phyloP scores from a whole-genome alignment of 2,797 vertebrate species.

The Lagorchestes hirsutus region DNA sequence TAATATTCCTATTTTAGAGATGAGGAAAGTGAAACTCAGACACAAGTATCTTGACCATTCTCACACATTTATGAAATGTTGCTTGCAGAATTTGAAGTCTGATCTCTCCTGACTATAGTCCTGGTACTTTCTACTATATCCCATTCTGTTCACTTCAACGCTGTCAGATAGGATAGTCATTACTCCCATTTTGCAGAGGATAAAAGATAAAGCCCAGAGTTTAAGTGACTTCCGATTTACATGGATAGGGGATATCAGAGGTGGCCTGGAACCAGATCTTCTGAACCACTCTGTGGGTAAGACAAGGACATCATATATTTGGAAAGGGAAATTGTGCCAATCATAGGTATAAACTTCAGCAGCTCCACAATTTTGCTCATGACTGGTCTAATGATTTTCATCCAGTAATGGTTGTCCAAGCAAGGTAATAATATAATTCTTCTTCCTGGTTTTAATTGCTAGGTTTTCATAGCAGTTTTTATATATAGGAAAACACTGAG shows the following conservation, averaged over 20 bases:
- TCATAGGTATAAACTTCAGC: neutral
- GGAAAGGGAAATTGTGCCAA: neutral
- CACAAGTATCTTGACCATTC: neutral
- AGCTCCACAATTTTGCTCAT: accelerated
- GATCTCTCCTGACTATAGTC: neutral
- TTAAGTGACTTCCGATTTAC: neutral
- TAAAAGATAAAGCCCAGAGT: neutral
- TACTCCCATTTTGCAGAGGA: neutral
- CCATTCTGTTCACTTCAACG: neutral
- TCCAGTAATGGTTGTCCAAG: neutral
- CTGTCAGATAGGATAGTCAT: neutral
- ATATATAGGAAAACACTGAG: neutral
- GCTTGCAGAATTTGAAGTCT: neutral
- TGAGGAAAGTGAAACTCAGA: neutral
- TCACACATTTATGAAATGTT: neutral
- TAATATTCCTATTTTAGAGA: neutral
- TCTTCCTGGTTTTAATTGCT: neutral
- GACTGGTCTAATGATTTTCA: neutral
- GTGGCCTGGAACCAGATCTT: neutral
- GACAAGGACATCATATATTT: neutral
- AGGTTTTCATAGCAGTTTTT: neutral
- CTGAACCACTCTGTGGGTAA: neutral
- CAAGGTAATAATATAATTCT: neutral
- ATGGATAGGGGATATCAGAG: neutral
- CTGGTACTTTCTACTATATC: neutral